Conservation (phyloP, 2,888 invertebrate genomes). For the Drosophila rellima region DNA sequence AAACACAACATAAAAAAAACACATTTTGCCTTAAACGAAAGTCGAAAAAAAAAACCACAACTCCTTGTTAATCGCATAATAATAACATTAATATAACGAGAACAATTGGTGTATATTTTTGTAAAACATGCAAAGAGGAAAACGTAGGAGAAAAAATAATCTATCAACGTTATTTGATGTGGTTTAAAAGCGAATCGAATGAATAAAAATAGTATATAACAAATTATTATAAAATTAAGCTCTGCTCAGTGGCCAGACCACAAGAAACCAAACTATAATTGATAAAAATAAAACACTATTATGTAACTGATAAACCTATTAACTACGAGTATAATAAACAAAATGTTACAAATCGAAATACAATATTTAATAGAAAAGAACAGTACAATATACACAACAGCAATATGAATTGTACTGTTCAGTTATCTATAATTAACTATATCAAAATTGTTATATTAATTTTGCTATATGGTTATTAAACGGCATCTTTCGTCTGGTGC, state of each 20-base stretch:
- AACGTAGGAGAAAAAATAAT: conserved; percentile 26
- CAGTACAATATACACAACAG: conserved; percentile 18
- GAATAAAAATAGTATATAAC: conserved; percentile 29
- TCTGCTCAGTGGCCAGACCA: conserved; percentile 62
- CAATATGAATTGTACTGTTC: conserved; percentile 20
- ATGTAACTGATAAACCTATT: conserved; percentile 38
- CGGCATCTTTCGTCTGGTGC: conserved; percentile 22
- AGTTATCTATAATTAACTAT: conserved; percentile 9
- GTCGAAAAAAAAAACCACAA: conserved; percentile 11
- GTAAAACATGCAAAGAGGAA: conserved; percentile 42
- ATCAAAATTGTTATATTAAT: conserved; percentile 32
- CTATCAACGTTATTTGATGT: conserved; percentile 61
- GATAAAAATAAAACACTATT: conserved; percentile 24
- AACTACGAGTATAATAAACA: conserved; percentile 16
- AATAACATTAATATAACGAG: conserved; percentile 12
- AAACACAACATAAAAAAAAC: conserved; percentile 20
- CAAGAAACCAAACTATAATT: conserved; percentile 40
- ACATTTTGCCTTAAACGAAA: conserved; percentile 52
- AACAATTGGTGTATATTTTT: conserved; percentile 65
- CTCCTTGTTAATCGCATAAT: conserved; percentile 30
- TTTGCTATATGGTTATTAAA: conserved; percentile 30
- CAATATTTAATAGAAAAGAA: conserved; percentile 4
- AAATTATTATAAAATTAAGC: conserved; percentile 42
- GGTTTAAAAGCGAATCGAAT: conserved; percentile 58
- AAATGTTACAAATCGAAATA: conserved; percentile 35